phyloP scores from a whole-genome alignment of 2,113 vertebrate species.

The Gymnocephalus cernua region DNA sequence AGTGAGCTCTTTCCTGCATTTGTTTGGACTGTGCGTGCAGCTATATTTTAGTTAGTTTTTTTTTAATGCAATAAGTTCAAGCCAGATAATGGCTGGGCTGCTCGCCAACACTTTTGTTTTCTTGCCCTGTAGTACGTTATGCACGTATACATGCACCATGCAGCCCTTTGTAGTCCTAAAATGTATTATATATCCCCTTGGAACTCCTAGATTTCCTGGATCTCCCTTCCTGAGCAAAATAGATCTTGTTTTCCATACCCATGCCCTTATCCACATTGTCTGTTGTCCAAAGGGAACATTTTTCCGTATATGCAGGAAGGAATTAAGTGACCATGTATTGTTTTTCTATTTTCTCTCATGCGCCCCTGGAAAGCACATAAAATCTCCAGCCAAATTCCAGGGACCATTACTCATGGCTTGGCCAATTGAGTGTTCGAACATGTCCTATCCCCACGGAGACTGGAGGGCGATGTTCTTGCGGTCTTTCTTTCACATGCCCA shows the following conservation, averaged over 20 bases:
- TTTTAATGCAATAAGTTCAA: conserved; percentile 6
- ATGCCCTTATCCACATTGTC: background rate
- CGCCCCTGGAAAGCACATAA: conserved; percentile 24
- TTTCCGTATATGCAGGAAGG: conserved; percentile 54
- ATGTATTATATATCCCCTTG: conserved; percentile 17
- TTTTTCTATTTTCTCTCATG: conserved; percentile 48
- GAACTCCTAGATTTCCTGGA: conserved; percentile 49
- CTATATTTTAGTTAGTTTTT: conserved; percentile 11
- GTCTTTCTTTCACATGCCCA: background rate
- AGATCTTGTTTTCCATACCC: conserved; percentile 25
- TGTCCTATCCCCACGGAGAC: conserved; percentile 20
- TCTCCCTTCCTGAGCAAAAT: conserved; percentile 53
- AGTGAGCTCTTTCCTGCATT: background rate
- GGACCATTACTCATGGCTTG: conserved; percentile 46
- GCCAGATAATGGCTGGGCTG: conserved; percentile 35
- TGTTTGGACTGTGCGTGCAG: conserved; percentile 1
- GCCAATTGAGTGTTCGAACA: conserved; percentile 12
- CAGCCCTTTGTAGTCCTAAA: conserved; percentile 15
- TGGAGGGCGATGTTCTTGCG: background rate
- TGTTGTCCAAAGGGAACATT: conserved; percentile 15
- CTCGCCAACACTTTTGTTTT: conserved; percentile 24
- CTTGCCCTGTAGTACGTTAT: background rate
- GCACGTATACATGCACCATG: conserved; percentile 2
- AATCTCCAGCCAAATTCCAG: conserved; percentile 46
- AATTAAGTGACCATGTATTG: conserved; percentile 54